Base-by-base conservation (phyloP, 2,113 vertebrate genomes). In the Platycercus adscitus region DNA sequence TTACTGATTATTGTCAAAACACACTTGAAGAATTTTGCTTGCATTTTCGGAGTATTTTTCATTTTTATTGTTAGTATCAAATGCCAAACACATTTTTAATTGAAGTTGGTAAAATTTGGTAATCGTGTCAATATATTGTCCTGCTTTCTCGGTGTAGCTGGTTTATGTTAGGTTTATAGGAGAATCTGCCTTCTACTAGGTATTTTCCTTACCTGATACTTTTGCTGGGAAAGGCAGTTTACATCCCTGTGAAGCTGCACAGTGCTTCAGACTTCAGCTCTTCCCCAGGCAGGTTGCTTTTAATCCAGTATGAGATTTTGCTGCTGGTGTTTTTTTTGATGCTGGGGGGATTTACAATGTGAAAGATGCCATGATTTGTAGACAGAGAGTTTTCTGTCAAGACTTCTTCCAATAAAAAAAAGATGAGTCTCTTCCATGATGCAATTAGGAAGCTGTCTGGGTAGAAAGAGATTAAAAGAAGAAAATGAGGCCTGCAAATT, bases 41-140 rank as follows among this genome's bases (percentile, higher is more conserved):
- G 1, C 5, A 35, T 60, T 88, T 50, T 69, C 6, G 35, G 28
- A 92, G 4, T 41, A 46, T 73, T 73, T 77, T 60, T 1, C 64
- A 53, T 20, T 60, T 73, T 41, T 60, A 28, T 33, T n/a, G 6
- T 41, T 60, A 46, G 6, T 18, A n/a, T 14, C 3, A 78, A 93
- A 66, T 46, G 16, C 9, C 29, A 71, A 66, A 52, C 6, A 20
- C 1, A 0, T 41, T 70, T 73, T 50, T 9, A 41, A 37, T 20
- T 73, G 55, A 85, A 85, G 9, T 1, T 15, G 44, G 46, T 47
- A 43, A 75, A 66, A 71, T 47, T 41, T 56, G 13, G 37, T 49
- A 81, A 29, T 46, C 0, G 0, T 0, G 0, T 43, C 43, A 37
- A 6, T 4, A 17, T 44, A 6, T 6, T 44, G 23, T 61, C 24